Evolutionary conservation across 2,113 vertebrate genomes (phyloP).

Genomic region (Psephotus haematonotus): DNA sequence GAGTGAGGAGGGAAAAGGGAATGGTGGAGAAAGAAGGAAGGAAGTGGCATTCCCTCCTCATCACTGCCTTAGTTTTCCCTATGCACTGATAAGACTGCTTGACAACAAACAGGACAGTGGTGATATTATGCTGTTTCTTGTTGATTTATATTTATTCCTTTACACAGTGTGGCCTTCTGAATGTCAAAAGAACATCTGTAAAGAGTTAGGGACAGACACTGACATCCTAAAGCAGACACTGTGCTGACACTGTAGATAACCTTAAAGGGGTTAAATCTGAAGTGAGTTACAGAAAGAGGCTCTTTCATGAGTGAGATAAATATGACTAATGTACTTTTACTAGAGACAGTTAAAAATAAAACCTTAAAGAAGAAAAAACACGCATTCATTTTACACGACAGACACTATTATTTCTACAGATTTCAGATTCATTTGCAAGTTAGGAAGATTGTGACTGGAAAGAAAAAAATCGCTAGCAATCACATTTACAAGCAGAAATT

Average conservation of each 20-base stretch:
- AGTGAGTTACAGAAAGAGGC: not conserved
- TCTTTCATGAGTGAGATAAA: conserved; percentile 45
- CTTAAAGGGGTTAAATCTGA: conserved; percentile 24
- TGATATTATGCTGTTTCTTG: not conserved
- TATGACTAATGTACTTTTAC: conserved; percentile 59
- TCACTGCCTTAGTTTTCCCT: not conserved
- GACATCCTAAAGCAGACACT: not conserved
- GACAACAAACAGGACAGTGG: not conserved
- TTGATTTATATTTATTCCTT: not conserved
- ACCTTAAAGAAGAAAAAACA: conserved; percentile 52
- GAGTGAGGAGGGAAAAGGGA: not conserved
- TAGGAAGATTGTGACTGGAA: conserved; percentile 47
- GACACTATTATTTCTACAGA: conserved; percentile 59
- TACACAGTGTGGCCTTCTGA: not conserved
- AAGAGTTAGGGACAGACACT: not conserved
- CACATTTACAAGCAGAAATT: conserved; percentile 48
- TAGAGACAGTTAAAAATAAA: conserved; percentile 64
- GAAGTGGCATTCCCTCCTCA: not conserved
- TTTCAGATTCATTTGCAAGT: conserved; percentile 58
- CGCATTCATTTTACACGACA: conserved; percentile 26
- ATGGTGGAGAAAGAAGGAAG: not conserved
- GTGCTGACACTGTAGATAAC: not conserved
- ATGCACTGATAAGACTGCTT: not conserved
- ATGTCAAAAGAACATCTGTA: not conserved
- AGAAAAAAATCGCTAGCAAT: conserved; percentile 16